Evolutionary conservation across 2,113 vertebrate genomes (phyloP).

Genomic region (Pollachius pollachius): DNA sequence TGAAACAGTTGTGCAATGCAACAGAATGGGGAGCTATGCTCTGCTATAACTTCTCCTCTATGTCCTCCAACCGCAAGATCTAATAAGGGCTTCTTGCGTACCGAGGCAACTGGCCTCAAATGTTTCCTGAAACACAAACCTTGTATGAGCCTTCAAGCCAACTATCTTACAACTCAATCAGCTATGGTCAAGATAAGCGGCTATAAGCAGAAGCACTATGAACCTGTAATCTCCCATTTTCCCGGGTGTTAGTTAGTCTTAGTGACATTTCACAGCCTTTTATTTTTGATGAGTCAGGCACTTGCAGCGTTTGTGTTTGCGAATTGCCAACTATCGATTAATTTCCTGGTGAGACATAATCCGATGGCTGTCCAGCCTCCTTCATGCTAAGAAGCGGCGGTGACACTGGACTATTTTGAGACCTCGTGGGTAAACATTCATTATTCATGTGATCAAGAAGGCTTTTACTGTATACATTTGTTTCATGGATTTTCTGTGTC

Average conservation of each 20-base stretch:
- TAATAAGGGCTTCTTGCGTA: too few relatives aligned
- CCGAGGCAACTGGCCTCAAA: too few relatives aligned
- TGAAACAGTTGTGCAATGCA: too few relatives aligned
- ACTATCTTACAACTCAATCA: too few relatives aligned
- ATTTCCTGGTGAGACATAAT: constrained; percentile 31
- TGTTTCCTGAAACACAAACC: too few relatives aligned
- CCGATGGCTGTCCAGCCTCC: constrained; percentile 17
- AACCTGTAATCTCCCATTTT: too few relatives aligned
- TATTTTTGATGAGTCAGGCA: neutral
- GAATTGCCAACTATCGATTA: constrained; percentile 44
- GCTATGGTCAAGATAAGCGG: too few relatives aligned
- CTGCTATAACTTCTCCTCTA: too few relatives aligned
- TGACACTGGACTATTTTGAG: constrained; percentile 54
- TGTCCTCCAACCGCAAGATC: too few relatives aligned
- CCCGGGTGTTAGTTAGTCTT: neutral
- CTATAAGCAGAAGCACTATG: too few relatives aligned
- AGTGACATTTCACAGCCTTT: neutral
- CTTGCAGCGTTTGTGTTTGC: neutral
- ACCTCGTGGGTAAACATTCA: constrained; percentile 40
- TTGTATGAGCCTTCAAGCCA: too few relatives aligned
- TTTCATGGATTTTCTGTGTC: constrained; percentile 19
- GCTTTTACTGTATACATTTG: constrained; percentile 21
- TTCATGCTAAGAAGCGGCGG: constrained; percentile 36
- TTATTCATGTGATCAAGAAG: constrained; percentile 48
- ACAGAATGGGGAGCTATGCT: too few relatives aligned